phyloP scores from a whole-genome alignment of 2,888 invertebrate species.

The Idaea biselata region DNA sequence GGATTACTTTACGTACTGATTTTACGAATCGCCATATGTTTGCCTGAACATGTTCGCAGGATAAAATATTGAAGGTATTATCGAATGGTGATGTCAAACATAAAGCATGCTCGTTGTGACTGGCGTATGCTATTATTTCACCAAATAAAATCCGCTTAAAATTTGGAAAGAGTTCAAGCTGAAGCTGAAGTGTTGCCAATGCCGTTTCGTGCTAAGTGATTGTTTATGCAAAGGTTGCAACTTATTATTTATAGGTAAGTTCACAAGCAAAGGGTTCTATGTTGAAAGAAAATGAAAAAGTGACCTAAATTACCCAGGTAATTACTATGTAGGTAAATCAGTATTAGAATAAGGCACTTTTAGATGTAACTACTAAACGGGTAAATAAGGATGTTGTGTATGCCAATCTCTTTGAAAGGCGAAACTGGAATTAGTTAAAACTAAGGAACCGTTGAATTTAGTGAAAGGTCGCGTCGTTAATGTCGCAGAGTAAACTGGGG shows the following conservation, averaged over 20 bases:
- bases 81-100: conserved; percentile 48
- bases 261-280: conserved; percentile 6
- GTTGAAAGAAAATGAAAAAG: conserved; percentile 15
- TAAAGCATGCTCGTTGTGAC: conserved; percentile 43
- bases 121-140: conserved; percentile 55
- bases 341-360: conserved; percentile 4
- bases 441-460: conserved; percentile 58
- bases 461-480: conserved; percentile 57
- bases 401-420: conserved; percentile 44
- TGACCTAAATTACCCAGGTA: conserved; percentile 16
- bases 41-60: conserved; percentile 42
- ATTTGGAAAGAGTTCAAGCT: conserved; percentile 67
- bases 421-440: conserved; percentile 52
- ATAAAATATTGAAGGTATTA: conserved; percentile 48
- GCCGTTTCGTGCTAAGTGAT: conserved; percentile 34
- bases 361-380: conserved; percentile 13
- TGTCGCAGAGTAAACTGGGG: conserved; percentile 65
- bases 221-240: neutral
- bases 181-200: conserved; percentile 45
- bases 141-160: conserved; percentile 66
- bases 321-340: conserved; percentile 27
- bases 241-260: neutral
- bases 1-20: conserved; percentile 51
- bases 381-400: conserved; percentile 27
- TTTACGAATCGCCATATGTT: conserved; percentile 22